Percentiles rank a stretch among this genome's conserved stretches.
Conservation (phyloP, 2,888 invertebrate species). For the Orchestes rusci region DNA sequence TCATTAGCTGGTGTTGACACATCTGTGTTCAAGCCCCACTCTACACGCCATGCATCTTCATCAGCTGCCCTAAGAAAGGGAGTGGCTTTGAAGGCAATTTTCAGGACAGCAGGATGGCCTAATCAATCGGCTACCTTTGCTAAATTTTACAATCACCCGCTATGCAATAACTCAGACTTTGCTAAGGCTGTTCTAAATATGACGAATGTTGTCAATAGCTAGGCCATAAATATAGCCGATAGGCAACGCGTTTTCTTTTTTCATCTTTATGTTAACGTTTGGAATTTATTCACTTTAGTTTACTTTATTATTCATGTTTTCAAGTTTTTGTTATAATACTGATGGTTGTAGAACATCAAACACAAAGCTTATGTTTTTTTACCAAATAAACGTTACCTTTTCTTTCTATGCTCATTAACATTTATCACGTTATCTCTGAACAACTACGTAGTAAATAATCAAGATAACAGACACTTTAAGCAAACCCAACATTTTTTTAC, state of each 20-base stretch:
- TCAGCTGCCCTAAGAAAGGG: slow-evolving; percentile 27
- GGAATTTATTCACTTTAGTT: not conserved
- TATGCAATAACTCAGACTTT: slow-evolving; percentile 2
- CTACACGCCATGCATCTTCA: slow-evolving; percentile 24
- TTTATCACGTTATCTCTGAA: not conserved
- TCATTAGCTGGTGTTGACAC: slow-evolving; percentile 24
- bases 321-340: not conserved
- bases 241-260: not conserved
- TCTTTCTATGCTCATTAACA: not conserved
- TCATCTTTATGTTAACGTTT: not conserved
- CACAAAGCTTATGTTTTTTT: not conserved
- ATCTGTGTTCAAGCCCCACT: no score
- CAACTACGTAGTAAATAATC: not conserved
- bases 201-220: not conserved
- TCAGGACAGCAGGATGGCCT: slow-evolving; percentile 28
- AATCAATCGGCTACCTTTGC: slow-evolving; percentile 25
- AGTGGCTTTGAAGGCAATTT: slow-evolving; percentile 23
- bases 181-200: slow-evolving; percentile 5
- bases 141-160: slow-evolving; percentile 20
- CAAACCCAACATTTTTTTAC: no score
- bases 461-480: no score
- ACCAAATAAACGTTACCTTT: not conserved
- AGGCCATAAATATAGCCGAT: not conserved
- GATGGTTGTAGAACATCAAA: not conserved
- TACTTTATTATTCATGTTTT: not conserved